Conservation (phyloP, 2,888 invertebrate species). For the Phortica okadai region DNA sequence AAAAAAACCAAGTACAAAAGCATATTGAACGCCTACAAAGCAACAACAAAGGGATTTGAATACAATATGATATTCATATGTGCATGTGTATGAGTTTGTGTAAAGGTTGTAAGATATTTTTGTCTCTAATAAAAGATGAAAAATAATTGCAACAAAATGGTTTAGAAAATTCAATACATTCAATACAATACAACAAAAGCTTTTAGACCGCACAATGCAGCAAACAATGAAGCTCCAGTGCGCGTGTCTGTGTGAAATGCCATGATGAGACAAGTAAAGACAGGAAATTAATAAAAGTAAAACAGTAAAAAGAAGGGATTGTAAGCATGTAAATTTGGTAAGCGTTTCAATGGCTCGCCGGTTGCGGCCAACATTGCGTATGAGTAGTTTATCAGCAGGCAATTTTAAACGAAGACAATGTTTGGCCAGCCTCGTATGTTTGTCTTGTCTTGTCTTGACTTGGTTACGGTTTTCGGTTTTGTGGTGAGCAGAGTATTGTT, state of each 20-base stretch:
- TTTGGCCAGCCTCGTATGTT: neutral
- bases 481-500: neutral
- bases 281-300: slow-evolving; percentile 22
- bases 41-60: no score
- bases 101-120: no score
- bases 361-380: neutral
- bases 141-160: neutral
- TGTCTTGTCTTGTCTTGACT: slow-evolving; percentile 14
- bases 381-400: neutral
- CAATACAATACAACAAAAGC: neutral
- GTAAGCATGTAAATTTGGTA: neutral
- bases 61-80: no score
- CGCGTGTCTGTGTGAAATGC: neutral
- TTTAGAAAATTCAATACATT: neutral
- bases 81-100: no score
- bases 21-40: no score
- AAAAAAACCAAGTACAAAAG: no score
- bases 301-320: neutral
- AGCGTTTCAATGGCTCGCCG: neutral
- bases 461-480: slow-evolving; percentile 21
- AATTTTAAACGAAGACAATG: slow-evolving; percentile 9
- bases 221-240: neutral
- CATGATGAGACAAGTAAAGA: neutral
- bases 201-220: neutral
- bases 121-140: neutral